Base-by-base conservation (phyloP, 2,797 vertebrate genomes). In the Discoglossus pictus region DNA sequence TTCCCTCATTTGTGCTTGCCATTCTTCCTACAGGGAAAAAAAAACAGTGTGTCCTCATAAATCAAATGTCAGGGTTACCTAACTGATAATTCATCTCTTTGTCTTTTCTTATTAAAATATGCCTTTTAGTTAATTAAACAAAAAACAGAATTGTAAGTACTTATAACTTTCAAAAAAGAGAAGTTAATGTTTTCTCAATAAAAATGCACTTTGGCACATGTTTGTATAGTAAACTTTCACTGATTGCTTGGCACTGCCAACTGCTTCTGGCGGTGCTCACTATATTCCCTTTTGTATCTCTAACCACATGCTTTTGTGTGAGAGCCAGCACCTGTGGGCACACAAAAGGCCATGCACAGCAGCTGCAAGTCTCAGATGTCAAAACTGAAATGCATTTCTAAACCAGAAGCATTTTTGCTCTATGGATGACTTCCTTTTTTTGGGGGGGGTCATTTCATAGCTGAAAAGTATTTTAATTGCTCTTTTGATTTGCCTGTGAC, bases 281-380 rank as follows among this genome's bases (percentile, higher is more conserved):
- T 85, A 72, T 78, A 75, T 80, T 75, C 53, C 76, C 76, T 84
- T 87, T 85, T 89, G 84, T 87, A 81, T 79, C 65, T 68, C 44
- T 44, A 61, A 74, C 74, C 78, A 72, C 0, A 70, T 65, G 74
- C 75, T 82, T 77, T 73, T 61, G 77, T 71, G 62, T 68, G 62
- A 73, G 61, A 80, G 84, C 84, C 83, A 87, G 80, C 83, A 88
- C 87, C 84, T 87, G 87, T 87, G 85, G 63, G 75, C 53, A 44
- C 73, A 89, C 68, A 89, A 87, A 87, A 82, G 86, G 75, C 80
- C 72, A 74, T 21, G 56, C 76, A 76, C 59, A 74, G 80, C 87
- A 89, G 86, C 88, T 89, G 86, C 74, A 63, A 71, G 72, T 79
- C 78, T 88, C 83, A 80, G 81, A 87, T 83, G 82, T 78, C 78